A percentile compares a stretch with the other conserved stretches of the same genome.
Evolutionary conservation across 2,797 vertebrate species (phyloP).

Genomic region (Leontocebus nigricollis): DNA sequence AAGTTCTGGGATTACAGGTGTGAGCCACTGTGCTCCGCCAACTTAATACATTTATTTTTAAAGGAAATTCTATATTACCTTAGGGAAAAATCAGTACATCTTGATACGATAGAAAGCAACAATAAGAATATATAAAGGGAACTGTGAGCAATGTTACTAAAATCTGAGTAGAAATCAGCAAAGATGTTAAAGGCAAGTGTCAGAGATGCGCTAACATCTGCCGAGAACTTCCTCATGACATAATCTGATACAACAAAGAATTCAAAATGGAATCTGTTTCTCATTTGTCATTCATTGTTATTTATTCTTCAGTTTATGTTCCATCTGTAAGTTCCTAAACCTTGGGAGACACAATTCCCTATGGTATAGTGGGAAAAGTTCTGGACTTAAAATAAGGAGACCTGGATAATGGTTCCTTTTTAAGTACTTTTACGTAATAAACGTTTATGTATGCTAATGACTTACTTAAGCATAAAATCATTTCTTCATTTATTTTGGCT

Average conservation of each 20-base stretch:
- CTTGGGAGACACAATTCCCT: background rate
- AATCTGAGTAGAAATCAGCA: background rate
- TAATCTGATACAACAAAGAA: background rate
- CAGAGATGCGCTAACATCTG: background rate
- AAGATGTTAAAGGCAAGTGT: background rate
- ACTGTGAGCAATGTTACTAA: background rate
- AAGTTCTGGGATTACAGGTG: too few species aligned
- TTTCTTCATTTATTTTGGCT: background rate
- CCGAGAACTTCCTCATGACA: background rate
- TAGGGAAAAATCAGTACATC: background rate
- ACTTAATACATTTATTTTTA: background rate
- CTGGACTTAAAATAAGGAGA: background rate
- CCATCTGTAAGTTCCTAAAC: background rate
- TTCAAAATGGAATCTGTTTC: background rate
- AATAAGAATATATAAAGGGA: background rate
- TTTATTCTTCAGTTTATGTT: background rate
- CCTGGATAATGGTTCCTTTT: background rate
- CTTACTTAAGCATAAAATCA: background rate
- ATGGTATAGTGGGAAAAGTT: background rate
- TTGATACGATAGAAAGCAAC: background rate
- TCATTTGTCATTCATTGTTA: background rate
- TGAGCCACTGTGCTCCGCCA: too few species aligned
- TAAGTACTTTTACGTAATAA: background rate
- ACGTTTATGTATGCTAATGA: background rate
- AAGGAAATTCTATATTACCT: background rate